Evolutionary conservation across 2,888 invertebrate genomes (phyloP), one percentile per base, ranked within the genome.

Genomic region (Eulithis testata): DNA sequence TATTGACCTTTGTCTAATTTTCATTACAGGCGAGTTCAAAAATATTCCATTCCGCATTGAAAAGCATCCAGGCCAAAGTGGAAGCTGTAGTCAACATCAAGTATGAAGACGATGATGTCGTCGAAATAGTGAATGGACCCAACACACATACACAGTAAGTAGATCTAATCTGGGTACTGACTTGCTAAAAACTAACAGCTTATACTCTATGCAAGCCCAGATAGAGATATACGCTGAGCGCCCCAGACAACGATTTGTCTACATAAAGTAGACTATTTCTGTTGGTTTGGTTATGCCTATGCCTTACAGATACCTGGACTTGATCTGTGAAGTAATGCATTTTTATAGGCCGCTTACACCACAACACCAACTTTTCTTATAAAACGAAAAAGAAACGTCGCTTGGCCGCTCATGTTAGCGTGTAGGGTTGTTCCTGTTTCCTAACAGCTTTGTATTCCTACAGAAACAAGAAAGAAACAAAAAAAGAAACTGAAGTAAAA

Each of bases 1-100:
- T 2, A 47, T 5, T 14, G 7, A 47, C 47, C 14, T 14, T 14
- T 31, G 21, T 21, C 12, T 5, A n/a, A 36, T 61, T 53, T 63
- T 66, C n/a, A 31, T 81, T 82, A n/a, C 88, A 96, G 95, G 94
- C 94, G 11, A 95, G 95, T 76, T 94, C 95, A 0, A 95, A 95
- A 82, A 93, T 95, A 77, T 96, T 95, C 87, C 94, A 95, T 82
- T 94, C 95, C 12, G 95, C 96, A 1, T 84, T 96, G 72, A 94
- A 94, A 74, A 94, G 94, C 71, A 94, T 95, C 60, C 91, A 94
- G 73, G 85, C 94, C 21, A 95, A 94, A 82, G 94, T 94, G 14
- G 95, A 95, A 70, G 94, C 95, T 0, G 94, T 95, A 2, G 86
- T 93, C 59, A 93, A 92, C 75, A 93, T 93, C 59, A 93, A 93